Percentiles rank a stretch among this genome's conserved stretches.
These are phyloP conservation scores for Nemoura dubitans DNA, from an alignment of 2,888 invertebrate species.

Conservation along the genomic window DNA sequence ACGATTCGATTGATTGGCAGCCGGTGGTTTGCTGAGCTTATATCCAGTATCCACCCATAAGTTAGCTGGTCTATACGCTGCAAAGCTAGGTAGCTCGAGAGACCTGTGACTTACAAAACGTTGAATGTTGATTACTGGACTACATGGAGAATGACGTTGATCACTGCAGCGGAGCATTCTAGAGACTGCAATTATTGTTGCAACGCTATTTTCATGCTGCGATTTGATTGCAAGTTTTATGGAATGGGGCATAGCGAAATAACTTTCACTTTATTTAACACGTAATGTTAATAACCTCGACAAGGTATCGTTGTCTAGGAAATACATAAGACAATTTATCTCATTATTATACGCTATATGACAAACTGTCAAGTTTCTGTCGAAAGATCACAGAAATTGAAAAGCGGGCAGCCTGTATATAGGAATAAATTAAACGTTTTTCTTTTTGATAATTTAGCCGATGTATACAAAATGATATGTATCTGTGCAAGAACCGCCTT, in stretches of 20 bases:
- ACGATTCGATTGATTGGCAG: too few species aligned
- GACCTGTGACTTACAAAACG: neutral
- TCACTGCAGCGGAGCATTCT: neutral
- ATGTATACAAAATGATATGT: too few species aligned
- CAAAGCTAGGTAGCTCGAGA: too few species aligned
- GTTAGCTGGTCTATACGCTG: too few species aligned
- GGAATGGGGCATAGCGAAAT: neutral
- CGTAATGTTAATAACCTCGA: neutral
- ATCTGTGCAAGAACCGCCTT: too few species aligned
- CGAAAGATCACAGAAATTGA: neutral
- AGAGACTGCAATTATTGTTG: neutral
- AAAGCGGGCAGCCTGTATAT: too few species aligned
- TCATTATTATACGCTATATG: neutral
- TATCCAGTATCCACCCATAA: too few species aligned
- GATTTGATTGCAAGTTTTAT: neutral
- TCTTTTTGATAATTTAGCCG: too few species aligned
- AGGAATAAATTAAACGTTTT: too few species aligned
- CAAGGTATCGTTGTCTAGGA: neutral
- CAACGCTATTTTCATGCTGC: neutral
- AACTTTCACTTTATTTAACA: neutral
- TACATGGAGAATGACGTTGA: too few species aligned
- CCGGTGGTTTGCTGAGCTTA: too few species aligned
- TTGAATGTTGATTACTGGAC: too few species aligned
- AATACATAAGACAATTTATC: neutral
- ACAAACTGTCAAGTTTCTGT: neutral